Conservation (phyloP, 2,113 vertebrate species). For the Penelope pileata region DNA sequence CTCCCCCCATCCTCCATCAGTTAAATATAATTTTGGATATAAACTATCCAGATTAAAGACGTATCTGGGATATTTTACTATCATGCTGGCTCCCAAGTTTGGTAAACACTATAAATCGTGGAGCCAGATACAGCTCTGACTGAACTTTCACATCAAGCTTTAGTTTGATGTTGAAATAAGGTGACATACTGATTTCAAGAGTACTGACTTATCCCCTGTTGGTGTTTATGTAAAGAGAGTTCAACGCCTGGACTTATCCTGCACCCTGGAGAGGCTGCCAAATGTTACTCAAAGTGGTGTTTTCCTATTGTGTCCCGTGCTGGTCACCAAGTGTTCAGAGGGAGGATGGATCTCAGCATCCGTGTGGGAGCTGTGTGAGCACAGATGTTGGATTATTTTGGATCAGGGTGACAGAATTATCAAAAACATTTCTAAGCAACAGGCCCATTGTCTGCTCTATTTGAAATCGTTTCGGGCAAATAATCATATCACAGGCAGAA, state of each 20-base stretch:
- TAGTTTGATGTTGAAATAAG: conserved; percentile 55
- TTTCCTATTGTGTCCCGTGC: background rate
- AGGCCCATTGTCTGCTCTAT: background rate
- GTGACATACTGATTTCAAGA: background rate
- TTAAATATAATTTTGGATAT: background rate
- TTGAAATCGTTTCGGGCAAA: conserved; percentile 1
- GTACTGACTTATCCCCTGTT: conserved; percentile 48
- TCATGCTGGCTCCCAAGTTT: conserved; percentile 9
- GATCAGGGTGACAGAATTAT: background rate
- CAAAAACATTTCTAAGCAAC: conserved; percentile 23
- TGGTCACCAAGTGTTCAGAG: background rate
- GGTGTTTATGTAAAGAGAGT: conserved; percentile 24
- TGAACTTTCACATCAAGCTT: conserved; percentile 52
- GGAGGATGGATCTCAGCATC: background rate
- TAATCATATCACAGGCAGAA: background rate
- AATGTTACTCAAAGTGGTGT: background rate
- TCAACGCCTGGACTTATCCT: background rate
- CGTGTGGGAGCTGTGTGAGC: background rate
- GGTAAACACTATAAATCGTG: conserved; percentile 40
- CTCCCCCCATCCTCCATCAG: background rate
- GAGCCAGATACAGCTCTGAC: background rate
- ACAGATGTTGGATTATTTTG: background rate
- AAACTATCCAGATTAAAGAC: conserved; percentile 33
- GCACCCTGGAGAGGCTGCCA: background rate
- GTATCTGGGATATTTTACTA: conserved; percentile 31